Conservation (phyloP, 2,797 vertebrate genomes). For the Cossypha heuglini region DNA sequence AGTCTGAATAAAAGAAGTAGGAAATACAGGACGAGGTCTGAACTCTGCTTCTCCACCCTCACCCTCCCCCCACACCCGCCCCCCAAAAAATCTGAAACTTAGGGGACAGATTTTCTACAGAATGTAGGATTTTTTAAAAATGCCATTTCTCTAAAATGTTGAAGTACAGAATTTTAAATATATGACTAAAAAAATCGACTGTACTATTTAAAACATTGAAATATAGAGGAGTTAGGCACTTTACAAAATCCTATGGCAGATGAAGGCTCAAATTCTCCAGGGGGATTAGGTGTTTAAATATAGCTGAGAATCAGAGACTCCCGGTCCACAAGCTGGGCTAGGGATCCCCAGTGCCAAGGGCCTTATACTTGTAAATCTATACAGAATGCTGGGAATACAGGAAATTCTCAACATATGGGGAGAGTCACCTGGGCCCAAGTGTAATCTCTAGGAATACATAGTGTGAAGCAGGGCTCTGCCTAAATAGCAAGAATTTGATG, state of each 20-base stretch:
- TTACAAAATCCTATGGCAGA: neutral
- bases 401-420: neutral
- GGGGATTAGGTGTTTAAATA: neutral
- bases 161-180: neutral
- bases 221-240: neutral
- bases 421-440: neutral
- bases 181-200: neutral
- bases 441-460: neutral
- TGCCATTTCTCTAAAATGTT: neutral
- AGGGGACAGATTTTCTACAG: neutral
- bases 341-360: neutral
- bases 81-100: neutral
- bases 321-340: neutral
- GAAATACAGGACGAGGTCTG: neutral
- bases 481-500: neutral
- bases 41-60: fast-evolving
- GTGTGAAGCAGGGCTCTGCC: neutral
- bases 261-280: neutral
- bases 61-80: fast-evolving
- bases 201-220: neutral
- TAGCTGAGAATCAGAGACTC: neutral
- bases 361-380: neutral
- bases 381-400: fast-evolving
- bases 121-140: neutral
- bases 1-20: neutral